A percentile compares a stretch with the other conserved stretches of the same genome.
These are phyloP conservation scores for Vulpes lagopus DNA, from an alignment of 2,113 vertebrate species.

Conservation along the genomic window DNA sequence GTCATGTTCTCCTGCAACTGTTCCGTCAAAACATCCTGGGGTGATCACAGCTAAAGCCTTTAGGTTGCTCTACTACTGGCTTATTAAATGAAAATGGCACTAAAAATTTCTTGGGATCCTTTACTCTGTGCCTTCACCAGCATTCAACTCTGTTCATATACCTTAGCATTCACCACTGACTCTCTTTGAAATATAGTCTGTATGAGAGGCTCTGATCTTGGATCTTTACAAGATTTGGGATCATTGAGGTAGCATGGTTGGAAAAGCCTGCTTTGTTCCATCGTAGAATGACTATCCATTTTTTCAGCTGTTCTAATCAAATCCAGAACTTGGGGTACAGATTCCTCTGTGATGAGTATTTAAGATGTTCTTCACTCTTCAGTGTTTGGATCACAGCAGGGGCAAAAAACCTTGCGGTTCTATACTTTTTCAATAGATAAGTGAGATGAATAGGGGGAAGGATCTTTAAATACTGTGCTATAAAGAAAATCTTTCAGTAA, in stretches of 20 bases:
- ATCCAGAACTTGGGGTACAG: neutral
- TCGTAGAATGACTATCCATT: neutral
- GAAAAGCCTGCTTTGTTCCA: neutral
- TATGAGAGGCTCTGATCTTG: neutral
- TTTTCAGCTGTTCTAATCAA: neutral
- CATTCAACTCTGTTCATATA: neutral
- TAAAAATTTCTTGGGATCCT: conserved; percentile 51
- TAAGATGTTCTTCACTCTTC: neutral
- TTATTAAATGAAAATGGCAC: conserved; percentile 80
- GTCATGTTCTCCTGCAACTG: neutral
- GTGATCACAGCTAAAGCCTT: neutral
- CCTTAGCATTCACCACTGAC: neutral
- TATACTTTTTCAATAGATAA: conserved; percentile 37
- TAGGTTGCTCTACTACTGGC: conserved; percentile 39
- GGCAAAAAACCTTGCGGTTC: neutral
- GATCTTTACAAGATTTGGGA: neutral
- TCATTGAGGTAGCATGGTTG: neutral
- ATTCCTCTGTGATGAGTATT: neutral
- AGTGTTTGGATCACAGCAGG: conserved; percentile 22
- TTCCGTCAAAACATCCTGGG: neutral
- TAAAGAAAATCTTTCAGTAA: neutral
- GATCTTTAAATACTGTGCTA: conserved; percentile 55
- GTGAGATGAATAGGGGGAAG: neutral
- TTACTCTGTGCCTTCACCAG: conserved; percentile 69
- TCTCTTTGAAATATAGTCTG: neutral